Conservation (phyloP, 1,140 invertebrate genomes). For the Brachionus plicatilis region DNA sequence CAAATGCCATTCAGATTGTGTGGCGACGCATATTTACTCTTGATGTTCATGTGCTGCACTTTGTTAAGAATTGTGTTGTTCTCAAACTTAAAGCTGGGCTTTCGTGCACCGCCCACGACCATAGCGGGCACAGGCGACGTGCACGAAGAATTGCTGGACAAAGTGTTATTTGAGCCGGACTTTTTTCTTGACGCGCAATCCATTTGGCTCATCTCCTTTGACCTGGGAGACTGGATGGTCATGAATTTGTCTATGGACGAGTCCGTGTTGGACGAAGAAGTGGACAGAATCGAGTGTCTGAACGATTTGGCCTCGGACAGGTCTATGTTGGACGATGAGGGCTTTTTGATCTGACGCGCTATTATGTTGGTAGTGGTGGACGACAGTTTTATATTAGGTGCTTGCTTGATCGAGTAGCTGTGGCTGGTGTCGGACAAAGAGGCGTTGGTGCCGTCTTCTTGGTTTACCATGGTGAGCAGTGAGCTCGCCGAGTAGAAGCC, state of each 20-base stretch:
- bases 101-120: background rate
- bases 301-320: background rate
- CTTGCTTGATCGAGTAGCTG: background rate
- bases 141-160: background rate
- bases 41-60: constrained; percentile 18
- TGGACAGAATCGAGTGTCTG: background rate
- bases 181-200: background rate
- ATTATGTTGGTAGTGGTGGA: background rate
- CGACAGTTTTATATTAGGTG: background rate
- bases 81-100: constrained; percentile 16
- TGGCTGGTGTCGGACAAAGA: background rate
- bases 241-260: background rate
- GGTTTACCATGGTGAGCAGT: background rate
- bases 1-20: background rate
- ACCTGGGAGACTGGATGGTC: background rate
- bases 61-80: constrained; percentile 16
- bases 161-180: background rate
- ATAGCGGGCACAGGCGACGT: background rate
- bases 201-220: background rate
- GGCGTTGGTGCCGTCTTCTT: background rate
- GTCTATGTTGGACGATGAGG: background rate
- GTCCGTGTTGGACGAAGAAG: background rate
- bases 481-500: background rate
- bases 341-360: background rate
- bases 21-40: background rate